phyloP scores from a whole-genome alignment of 2,888 invertebrate species.

The Coenonympha arcania region DNA sequence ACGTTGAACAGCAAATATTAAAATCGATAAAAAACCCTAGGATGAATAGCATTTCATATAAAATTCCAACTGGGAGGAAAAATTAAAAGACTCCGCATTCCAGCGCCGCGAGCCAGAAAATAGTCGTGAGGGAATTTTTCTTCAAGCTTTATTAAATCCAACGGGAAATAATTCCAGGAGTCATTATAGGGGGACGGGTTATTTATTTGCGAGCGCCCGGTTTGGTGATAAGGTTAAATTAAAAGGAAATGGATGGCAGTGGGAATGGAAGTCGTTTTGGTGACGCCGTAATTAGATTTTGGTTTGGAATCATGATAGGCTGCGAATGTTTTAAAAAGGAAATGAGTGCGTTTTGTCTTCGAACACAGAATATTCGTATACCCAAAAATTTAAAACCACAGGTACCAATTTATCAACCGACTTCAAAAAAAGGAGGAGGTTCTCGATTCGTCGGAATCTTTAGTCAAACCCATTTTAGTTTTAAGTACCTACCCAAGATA shows the following conservation, averaged over 20 bases:
- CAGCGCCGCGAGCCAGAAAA: slow-evolving; percentile 20
- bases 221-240: slow-evolving; percentile 6
- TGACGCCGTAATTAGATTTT: not conserved
- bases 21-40: slow-evolving; percentile 21
- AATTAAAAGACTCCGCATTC: slow-evolving; percentile 26
- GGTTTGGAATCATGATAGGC: not conserved
- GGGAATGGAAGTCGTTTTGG: not conserved
- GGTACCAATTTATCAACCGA: too few relatives aligned
- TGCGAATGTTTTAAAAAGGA: too few relatives aligned
- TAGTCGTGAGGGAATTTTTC: slow-evolving; percentile 24
- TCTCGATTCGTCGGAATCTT: too few relatives aligned
- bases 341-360: too few relatives aligned
- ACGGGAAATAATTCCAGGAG: slow-evolving; percentile 21
- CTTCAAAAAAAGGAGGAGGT: too few relatives aligned
- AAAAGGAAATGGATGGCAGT: not conserved
- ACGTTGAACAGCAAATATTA: not conserved
- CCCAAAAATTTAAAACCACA: too few relatives aligned
- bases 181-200: slow-evolving; percentile 18
- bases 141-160: slow-evolving; percentile 27
- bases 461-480: too few relatives aligned
- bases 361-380: too few relatives aligned
- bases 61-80: slow-evolving; percentile 23
- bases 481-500: too few relatives aligned
- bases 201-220: slow-evolving; percentile 1
- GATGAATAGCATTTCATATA: slow-evolving; percentile 23